A percentile compares a stretch with the other conserved stretches of the same genome.
Conservation (phyloP, 2,888 invertebrate genomes). For the Eristalinus aeneus region DNA sequence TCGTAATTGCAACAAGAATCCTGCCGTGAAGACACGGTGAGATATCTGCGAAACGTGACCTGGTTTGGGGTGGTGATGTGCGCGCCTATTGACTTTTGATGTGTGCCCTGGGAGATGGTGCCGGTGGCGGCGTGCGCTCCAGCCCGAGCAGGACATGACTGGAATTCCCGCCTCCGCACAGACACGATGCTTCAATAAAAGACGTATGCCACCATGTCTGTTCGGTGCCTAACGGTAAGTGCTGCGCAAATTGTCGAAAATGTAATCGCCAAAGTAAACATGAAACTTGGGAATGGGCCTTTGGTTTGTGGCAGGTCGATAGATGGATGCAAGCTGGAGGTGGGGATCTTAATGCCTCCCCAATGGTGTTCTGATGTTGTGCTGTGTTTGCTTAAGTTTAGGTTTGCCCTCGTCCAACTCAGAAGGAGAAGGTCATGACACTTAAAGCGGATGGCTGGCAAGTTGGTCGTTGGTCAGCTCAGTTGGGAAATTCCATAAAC, state of each 20-base stretch:
- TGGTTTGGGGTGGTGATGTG: background rate
- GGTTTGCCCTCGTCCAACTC: no score
- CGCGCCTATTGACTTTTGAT: background rate
- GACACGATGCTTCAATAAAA: conserved; percentile 47
- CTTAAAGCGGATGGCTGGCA: background rate
- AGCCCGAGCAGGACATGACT: background rate
- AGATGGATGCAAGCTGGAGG: background rate
- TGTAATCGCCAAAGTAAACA: conserved; percentile 30
- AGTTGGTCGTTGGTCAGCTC: background rate
- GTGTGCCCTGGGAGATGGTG: background rate
- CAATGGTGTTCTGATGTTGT: background rate
- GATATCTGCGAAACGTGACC: background rate
- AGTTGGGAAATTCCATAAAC: no score
- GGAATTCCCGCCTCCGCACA: background rate
- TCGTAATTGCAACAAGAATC: background rate
- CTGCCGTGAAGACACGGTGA: background rate
- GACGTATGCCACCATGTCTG: conserved; percentile 22
- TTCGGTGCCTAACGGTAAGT: conserved; percentile 25
- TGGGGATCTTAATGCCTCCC: background rate
- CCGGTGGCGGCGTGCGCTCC: background rate
- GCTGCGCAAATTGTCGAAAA: conserved; percentile 36
- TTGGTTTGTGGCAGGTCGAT: background rate
- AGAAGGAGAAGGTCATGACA: background rate
- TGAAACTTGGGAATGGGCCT: conserved; percentile 12
- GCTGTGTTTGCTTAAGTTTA: background rate